phyloP scores from a whole-genome alignment of 2,797 vertebrate genomes.

The Artibeus lituratus region DNA sequence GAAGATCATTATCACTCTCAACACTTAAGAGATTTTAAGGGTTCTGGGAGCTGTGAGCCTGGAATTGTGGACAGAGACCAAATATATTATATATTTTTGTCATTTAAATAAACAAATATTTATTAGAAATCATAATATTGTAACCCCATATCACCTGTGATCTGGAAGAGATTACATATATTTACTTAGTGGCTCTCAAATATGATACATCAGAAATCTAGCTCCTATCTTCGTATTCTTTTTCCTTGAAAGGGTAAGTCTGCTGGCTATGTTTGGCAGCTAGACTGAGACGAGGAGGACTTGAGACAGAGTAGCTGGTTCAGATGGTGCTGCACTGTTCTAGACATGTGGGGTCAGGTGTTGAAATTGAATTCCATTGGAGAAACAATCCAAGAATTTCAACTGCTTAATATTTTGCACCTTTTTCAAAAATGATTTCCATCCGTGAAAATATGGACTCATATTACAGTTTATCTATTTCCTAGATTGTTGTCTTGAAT shows the following conservation, averaged over 20 bases:
- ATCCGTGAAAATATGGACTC: neutral
- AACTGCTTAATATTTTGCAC: neutral
- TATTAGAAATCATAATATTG: neutral
- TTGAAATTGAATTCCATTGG: neutral
- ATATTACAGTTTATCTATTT: neutral
- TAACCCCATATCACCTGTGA: neutral
- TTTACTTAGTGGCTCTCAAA: neutral
- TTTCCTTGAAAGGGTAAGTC: neutral
- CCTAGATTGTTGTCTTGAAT: neutral
- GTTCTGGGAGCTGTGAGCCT: neutral
- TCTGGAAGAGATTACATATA: accelerated
- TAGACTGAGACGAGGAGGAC: neutral
- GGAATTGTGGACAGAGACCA: neutral
- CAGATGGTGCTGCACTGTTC: neutral
- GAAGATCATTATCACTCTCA: neutral
- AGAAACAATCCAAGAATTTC: neutral
- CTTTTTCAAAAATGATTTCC: neutral
- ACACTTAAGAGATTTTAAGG: neutral
- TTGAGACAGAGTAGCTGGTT: neutral
- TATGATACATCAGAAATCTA: neutral
- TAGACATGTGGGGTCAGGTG: neutral
- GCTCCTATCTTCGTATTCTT: neutral
- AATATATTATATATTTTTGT: neutral
- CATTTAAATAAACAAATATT: neutral
- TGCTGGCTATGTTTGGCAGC: neutral